Base-by-base conservation (phyloP, 2,113 vertebrate species). In the Pedetes capensis region DNA sequence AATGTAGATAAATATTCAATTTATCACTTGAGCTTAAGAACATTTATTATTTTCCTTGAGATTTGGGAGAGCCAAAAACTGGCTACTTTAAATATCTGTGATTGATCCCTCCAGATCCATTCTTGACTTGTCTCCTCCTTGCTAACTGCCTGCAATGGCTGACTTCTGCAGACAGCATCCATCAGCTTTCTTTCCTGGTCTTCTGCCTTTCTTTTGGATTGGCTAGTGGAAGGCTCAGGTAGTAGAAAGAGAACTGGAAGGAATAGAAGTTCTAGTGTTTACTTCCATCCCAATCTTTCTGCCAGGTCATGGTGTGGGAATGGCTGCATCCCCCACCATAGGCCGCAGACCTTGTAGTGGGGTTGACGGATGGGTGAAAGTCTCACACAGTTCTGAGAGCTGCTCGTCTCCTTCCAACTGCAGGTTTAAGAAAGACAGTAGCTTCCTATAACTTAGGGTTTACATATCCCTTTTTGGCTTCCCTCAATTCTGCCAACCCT, bases 231-330 rank as follows among this genome's bases (percentile, higher is more conserved):
- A 79, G 5, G 11, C 32, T 42, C 66, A 84, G 49, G 7, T 17
- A 29, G 42, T 49, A 20, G 10, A 61, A 8, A 44, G 49, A 82
- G 55, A 87, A 34, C 5, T 42, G 13, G 23, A 32, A 83, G 69
- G 32, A 42, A 91, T 68, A 32, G 18, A n/a, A 29, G 1, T 14
- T 82, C 13, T 82, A 80, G 3, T 11, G 9, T 44, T 42, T 42
- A 34, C 14, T 0, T 1, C 9, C 27, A 29, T 8, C 44, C 0
- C 0, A 5, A 1, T 12, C 3, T 8, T 22, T 37, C 55, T 66
- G 13, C 11, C 17, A 5, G 6, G 11, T 2, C 6, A 17, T 4
- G 8, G 16, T 25, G 3, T 42, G n/a, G 8, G 18, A 63, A 32
- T 4, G 20, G 27, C 14, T 87, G 13, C 8, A 0, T 47, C 64